Evolutionary conservation across 2,888 invertebrate genomes (phyloP), one percentile per base, ranked within the genome.

Genomic region (Liodrosophila aerea): DNA sequence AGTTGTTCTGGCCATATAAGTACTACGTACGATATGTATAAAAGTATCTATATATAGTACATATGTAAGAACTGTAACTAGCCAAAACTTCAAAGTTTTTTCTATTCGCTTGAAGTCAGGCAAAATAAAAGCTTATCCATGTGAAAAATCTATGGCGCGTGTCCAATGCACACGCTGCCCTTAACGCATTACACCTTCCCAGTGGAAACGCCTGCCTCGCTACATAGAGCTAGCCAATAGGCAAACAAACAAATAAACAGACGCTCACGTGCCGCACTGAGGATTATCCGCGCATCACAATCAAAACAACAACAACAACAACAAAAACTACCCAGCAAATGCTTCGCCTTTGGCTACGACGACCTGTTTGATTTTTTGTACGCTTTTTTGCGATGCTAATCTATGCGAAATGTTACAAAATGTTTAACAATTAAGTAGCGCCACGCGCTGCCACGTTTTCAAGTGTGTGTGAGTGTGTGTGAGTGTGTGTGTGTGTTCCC

Each of bases 371-470:
- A 80, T 81, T 74, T 69, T 65, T 56, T 59, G 46, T 64, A 53
- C 64, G 57, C 58, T 66, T 74, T 86, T 86, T 85, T 85, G 72
- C 77, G 88, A 88, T 88, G 84, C 78, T 88, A 88, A 88, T 88
- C 87, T 82, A 64, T 63, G 76, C 84, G 82, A 88, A 88, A 88
- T 87, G 89, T 82, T 88, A 87, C 89, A 88, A 87, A 89, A 89
- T 88, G 88, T 88, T 89, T 77, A 86, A 88, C 88, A 89, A 89
- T 89, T 89, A 89, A 89, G 89, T 88, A 85, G 76, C 66, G 80
- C 51, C 89, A 89, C 89, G 87, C 88, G 87, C 67, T 71, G 68
- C 68, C 76, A 81, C 85, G 85, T 46, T 85, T n/a, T 81, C 84
- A 41, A 77, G 76, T 76, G 67, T 62, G 41, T n/a, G n/a, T n/a